Conservation (phyloP, 1,140 invertebrate species). For the Phthorimaea operculella region DNA sequence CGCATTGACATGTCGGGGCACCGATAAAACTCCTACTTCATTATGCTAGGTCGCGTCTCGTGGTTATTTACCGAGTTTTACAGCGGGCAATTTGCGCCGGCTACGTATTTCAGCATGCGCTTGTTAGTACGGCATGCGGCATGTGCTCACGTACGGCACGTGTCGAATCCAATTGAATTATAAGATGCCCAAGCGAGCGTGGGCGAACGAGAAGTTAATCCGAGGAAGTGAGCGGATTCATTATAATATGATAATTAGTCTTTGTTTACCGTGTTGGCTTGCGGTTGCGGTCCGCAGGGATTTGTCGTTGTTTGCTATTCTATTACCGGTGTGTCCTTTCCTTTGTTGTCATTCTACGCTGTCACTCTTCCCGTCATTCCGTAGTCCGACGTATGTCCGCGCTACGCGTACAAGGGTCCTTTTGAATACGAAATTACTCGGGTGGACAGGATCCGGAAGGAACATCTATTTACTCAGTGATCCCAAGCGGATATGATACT, state of each 20-base stretch:
- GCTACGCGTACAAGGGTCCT: slow-evolving; percentile 15
- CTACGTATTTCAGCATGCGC: neutral
- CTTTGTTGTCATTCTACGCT: too few species aligned
- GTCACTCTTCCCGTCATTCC: neutral
- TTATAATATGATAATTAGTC: slow-evolving; percentile 28
- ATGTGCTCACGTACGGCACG: neutral
- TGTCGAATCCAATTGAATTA: slow-evolving; percentile 28
- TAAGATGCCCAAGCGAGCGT: slow-evolving; percentile 23
- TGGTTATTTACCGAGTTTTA: too few species aligned
- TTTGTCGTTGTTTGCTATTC: neutral
- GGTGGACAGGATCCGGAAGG: slow-evolving; percentile 15
- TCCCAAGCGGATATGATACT: neutral
- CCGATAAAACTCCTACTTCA: neutral
- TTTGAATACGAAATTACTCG: slow-evolving; percentile 25
- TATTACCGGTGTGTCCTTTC: neutral
- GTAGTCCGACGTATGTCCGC: slow-evolving; percentile 5
- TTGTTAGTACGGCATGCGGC: neutral
- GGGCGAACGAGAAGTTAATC: slow-evolving; percentile 29
- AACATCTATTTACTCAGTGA: slow-evolving; percentile 14
- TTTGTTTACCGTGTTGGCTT: slow-evolving; percentile 20
- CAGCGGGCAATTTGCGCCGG: too few species aligned
- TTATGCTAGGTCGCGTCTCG: neutral
- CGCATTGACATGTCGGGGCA: neutral
- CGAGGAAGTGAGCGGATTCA: slow-evolving; percentile 22
- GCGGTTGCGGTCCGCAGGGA: too few species aligned